Evolutionary conservation across 2,888 invertebrate genomes (phyloP).

Genomic region (Idaea aversata): DNA sequence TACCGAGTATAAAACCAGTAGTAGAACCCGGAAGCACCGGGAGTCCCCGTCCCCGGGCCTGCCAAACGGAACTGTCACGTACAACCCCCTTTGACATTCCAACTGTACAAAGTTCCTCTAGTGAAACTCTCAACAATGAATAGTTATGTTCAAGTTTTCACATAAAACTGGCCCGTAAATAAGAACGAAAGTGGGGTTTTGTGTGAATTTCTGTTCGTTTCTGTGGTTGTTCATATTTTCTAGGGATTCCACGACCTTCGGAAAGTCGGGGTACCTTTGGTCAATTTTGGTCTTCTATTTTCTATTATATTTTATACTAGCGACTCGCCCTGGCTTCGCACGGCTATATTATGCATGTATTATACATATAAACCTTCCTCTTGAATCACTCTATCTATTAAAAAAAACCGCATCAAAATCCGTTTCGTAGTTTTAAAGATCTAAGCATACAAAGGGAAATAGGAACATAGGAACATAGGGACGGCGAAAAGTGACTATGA

Average conservation of each 20-base stretch:
- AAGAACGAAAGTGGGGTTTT: not conserved
- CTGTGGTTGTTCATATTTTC: not conserved
- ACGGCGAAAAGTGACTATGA: too few relatives aligned
- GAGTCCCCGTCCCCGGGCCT: not conserved
- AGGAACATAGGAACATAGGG: too few relatives aligned
- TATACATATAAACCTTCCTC: too few relatives aligned
- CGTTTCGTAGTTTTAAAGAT: too few relatives aligned
- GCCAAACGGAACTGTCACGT: not conserved
- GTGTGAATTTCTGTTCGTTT: not conserved
- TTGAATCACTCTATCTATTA: too few relatives aligned
- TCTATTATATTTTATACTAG: too few relatives aligned
- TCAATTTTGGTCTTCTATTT: too few relatives aligned
- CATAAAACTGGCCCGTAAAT: slow-evolving; percentile 1
- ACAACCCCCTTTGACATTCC: slow-evolving; percentile 1
- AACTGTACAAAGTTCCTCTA: not conserved
- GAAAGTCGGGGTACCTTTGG: too few relatives aligned
- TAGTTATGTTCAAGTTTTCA: not conserved
- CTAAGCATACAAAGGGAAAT: too few relatives aligned
- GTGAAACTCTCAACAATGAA: not conserved
- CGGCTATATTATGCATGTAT: too few relatives aligned
- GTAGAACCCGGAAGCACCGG: slow-evolving; percentile 1
- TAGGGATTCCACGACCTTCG: not conserved
- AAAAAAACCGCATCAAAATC: too few relatives aligned
- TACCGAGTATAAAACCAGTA: not conserved
- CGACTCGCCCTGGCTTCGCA: too few relatives aligned